These are phyloP conservation scores for Drosophila rufa DNA, from an alignment of 1,140 invertebrate species.

Conservation along the genomic window DNA sequence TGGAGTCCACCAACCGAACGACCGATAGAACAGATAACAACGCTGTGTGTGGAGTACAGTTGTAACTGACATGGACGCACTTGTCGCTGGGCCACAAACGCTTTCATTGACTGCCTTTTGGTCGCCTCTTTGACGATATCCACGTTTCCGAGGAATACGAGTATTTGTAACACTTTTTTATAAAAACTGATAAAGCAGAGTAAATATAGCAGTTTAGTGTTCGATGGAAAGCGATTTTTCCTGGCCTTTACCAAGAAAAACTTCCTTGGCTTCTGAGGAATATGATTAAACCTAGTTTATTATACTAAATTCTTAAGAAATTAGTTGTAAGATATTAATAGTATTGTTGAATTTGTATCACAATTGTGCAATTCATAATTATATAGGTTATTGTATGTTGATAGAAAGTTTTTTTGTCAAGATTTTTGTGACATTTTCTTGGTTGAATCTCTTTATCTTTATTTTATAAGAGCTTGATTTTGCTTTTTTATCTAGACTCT, in stretches of 20 bases:
- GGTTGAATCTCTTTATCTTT: neutral
- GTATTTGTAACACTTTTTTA: neutral
- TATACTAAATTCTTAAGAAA: neutral
- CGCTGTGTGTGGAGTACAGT: slow-evolving; percentile 2
- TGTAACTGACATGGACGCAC: slow-evolving; percentile 26
- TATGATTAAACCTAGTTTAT: neutral
- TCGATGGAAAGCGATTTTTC: neutral
- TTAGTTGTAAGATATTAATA: neutral
- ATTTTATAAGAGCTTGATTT: too few species aligned
- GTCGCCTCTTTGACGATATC: neutral
- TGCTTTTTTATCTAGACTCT: neutral
- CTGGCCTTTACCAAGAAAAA: neutral
- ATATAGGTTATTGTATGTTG: neutral
- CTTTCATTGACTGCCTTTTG: slow-evolving; percentile 15
- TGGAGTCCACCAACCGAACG: neutral
- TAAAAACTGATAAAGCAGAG: slow-evolving; percentile 9
- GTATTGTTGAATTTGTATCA: neutral
- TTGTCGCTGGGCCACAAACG: slow-evolving; percentile 17
- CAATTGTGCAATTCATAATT: neutral
- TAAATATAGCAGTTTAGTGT: slow-evolving; percentile 9
- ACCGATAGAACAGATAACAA: slow-evolving; percentile 13
- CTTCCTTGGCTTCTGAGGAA: neutral
- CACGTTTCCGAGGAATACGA: neutral
- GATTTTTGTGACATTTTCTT: neutral
- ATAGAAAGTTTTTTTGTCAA: neutral